Evolutionary conservation across 2,797 vertebrate genomes (phyloP), one percentile per base, ranked within the genome.

Genomic region (Crypturellus tataupa): DNA sequence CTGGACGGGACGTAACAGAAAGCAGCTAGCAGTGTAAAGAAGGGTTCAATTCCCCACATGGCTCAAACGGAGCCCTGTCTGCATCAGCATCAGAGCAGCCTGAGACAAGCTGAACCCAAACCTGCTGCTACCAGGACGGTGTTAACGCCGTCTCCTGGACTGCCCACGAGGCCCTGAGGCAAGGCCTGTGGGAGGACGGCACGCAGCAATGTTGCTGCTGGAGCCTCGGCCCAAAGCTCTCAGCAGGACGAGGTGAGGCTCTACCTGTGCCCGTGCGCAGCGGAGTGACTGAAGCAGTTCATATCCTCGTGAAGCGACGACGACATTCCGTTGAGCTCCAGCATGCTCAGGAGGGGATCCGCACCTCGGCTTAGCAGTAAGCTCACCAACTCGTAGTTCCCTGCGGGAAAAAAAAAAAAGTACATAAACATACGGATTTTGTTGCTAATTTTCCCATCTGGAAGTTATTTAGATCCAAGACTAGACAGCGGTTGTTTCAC

Each of bases 221-320:
- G 5, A 47, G 63, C 44, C 62, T n/a, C 15, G 13, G 68, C 51
- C 10, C 51, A 46, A 59, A 19, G 33, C 14, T 23, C 21, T 10
- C 18, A 2, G 21, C 17, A 6, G 80, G 55, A 9, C 40, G 8
- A 0, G 12, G 53, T 1, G 10, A 35, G 44, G 42, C 29, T 12
- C 37, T 97, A 99, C 99, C 99, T 99, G 98, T 99, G 99, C 83
- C 99, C 99, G 0, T 99, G 99, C 19, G 99, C 99, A 0, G 99
- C 99, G 0, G 99, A 99, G 37, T 99, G 99, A 94, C 99, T 99
- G 98, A 99, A 99, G 97, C 99, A 99, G 90, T 99, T 99, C 99
- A 99, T 99, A 58, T 99, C 98, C 94, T 99, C 99, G 0, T 99
- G 99, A 13, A 99, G 98, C 0, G 99, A 99, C 0, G 99, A 98